Evolutionary conservation across 2,113 vertebrate species (phyloP).

Genomic region (Oriolus oriolus): DNA sequence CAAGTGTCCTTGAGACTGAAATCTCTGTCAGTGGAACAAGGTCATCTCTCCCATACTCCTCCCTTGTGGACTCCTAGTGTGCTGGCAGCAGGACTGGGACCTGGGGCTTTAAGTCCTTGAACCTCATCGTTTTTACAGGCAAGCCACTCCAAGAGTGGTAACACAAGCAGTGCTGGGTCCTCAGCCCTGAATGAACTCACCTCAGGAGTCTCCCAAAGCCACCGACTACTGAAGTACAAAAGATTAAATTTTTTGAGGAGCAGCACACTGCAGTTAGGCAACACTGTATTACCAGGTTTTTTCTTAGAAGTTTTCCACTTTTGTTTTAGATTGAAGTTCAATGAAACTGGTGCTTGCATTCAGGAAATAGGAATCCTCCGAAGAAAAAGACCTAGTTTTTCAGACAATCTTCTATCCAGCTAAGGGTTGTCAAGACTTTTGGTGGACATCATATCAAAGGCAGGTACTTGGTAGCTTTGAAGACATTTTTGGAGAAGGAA

Average conservation of each 20-base stretch:
- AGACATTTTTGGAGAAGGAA: background rate
- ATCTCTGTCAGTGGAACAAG: background rate
- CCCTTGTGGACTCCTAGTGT: background rate
- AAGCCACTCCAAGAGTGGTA: background rate
- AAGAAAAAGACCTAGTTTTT: background rate
- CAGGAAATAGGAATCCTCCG: background rate
- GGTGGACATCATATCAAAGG: background rate
- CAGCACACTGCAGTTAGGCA: background rate
- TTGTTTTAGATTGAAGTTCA: background rate
- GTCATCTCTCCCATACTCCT: background rate
- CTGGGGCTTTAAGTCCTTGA: background rate
- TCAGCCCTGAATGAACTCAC: background rate
- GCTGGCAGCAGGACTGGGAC: background rate
- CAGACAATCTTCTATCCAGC: background rate
- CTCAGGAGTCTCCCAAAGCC: background rate
- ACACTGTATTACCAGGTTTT: background rate
- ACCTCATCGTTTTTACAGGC: background rate
- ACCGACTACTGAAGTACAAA: background rate
- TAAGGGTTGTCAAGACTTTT: background rate
- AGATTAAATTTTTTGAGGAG: background rate
- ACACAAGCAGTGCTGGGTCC: background rate
- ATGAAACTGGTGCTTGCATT: background rate
- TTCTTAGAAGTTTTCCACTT: background rate
- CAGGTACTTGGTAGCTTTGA: background rate
- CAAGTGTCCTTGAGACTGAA: background rate